Evolutionary conservation across 2,888 invertebrate species (phyloP), one percentile per base, ranked within the genome.

Genomic region (Baccha elongata): DNA sequence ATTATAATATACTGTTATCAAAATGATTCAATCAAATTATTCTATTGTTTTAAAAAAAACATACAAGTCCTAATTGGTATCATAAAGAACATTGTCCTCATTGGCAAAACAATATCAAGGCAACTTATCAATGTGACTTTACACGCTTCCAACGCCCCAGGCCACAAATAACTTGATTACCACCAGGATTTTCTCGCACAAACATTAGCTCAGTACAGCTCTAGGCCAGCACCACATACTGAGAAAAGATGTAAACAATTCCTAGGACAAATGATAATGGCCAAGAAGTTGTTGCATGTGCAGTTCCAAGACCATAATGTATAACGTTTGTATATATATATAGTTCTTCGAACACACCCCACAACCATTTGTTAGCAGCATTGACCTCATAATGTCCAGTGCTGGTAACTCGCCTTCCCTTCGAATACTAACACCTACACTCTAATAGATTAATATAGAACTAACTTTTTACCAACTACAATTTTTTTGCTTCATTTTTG

Each of bases 301-400:
- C 46, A 50, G 76, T 68, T 55, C 68, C 17, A 40, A 29, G 67
- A 55, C 21, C 48, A 64, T 55, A 58, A 58, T 58, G 26, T 58
- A 58, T 8, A 29, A 44, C 19, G 37, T 21, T 21, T 13, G 13
- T 23, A n/a, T 10, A 19, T n/a, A 17, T 15, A 5, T 5, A 1
- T 17, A 10, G 11, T 21, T 46, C 53, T 80, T 60, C 69, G 80
- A 60, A 46, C 68, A 72, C 72, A 72, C 67, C 81, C 67, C 60
- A 62, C 55, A 72, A 53, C 53, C 62, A 83, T 83, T 83, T 76
- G 67, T 83, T 78, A 83, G 48, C 67, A 65, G 50, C 76, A 62
- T 64, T 78, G 76, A 83, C 81, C 81, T 83, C 76, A 83, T 72
- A 60, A 58, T 83, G 75, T 81, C 80, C 71, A 64, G 53, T 53